phyloP scores from a whole-genome alignment of 2,113 vertebrate genomes.

The Toxostoma redivivum region DNA sequence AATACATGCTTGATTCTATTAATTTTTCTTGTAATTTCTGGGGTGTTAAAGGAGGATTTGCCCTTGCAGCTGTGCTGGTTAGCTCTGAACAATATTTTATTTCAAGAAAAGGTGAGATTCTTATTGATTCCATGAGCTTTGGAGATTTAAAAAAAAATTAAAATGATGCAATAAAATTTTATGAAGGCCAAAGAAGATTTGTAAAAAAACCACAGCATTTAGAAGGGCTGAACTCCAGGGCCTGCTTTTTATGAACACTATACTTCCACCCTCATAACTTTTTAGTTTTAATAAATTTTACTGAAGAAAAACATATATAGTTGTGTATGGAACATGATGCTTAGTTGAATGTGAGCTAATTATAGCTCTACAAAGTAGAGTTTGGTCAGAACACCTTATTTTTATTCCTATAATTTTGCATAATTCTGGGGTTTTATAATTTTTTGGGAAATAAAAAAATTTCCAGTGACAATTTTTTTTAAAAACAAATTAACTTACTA shows the following conservation, averaged over 20 bases:
- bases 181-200: neutral
- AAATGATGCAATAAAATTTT: neutral
- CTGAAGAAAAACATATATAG: neutral
- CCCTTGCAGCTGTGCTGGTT: neutral
- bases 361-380: neutral
- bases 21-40: neutral
- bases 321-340: neutral
- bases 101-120: neutral
- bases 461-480: neutral
- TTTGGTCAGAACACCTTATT: neutral
- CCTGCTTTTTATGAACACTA: neutral
- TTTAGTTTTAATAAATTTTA: neutral
- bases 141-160: neutral
- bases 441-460: neutral
- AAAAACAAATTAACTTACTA: neutral
- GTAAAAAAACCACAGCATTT: neutral
- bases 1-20: neutral
- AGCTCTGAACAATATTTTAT: neutral
- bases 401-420: neutral
- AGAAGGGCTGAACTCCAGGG: neutral
- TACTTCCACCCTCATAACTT: neutral
- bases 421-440: neutral
- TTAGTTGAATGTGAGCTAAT: neutral
- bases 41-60: neutral
- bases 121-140: neutral